Percentiles rank a stretch among this genome's conserved stretches.
Evolutionary conservation across 2,888 invertebrate species (phyloP).

Genomic region (Pterostichus niger): DNA sequence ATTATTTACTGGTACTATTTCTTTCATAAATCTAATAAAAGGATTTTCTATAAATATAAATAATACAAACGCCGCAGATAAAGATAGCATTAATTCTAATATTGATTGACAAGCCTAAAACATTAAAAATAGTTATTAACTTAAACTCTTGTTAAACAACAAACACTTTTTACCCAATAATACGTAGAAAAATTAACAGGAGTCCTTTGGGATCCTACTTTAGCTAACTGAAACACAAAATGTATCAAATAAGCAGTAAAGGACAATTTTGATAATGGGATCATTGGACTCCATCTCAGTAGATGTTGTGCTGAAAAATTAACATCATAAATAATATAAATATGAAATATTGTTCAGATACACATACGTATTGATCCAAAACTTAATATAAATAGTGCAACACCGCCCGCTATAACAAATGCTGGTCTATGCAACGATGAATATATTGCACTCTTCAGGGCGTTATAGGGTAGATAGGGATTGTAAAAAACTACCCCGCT

Average conservation of each 20-base stretch:
- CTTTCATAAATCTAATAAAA: constrained; percentile 77
- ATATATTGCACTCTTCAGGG: constrained; percentile 79
- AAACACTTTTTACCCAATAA: constrained; percentile 72
- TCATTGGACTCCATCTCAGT: constrained; percentile 79
- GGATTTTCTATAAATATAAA: constrained; percentile 81
- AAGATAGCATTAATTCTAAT: constrained; percentile 78
- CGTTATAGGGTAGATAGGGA: constrained; percentile 77
- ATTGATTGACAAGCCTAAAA: constrained; percentile 70
- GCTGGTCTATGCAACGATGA: constrained; percentile 80
- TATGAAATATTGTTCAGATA: neutral
- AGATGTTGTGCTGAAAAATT: constrained; percentile 10
- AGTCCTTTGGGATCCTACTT: constrained; percentile 77
- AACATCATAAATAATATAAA: neutral
- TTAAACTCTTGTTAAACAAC: too few species aligned
- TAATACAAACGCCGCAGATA: constrained; percentile 77
- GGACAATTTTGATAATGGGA: constrained; percentile 80
- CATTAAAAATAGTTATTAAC: neutral
- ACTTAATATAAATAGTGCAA: constrained; percentile 78
- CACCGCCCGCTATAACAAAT: constrained; percentile 79
- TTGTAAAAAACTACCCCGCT: constrained; percentile 79
- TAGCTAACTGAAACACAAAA: constrained; percentile 78
- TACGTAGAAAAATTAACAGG: constrained; percentile 75
- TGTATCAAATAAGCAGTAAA: constrained; percentile 82
- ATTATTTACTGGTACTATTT: constrained; percentile 69
- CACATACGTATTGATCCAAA: constrained; percentile 74